A percentile compares a stretch with the other conserved stretches of the same genome.
phyloP scores from a whole-genome alignment of 1,140 invertebrate genomes.

The Nephila pilipes region DNA sequence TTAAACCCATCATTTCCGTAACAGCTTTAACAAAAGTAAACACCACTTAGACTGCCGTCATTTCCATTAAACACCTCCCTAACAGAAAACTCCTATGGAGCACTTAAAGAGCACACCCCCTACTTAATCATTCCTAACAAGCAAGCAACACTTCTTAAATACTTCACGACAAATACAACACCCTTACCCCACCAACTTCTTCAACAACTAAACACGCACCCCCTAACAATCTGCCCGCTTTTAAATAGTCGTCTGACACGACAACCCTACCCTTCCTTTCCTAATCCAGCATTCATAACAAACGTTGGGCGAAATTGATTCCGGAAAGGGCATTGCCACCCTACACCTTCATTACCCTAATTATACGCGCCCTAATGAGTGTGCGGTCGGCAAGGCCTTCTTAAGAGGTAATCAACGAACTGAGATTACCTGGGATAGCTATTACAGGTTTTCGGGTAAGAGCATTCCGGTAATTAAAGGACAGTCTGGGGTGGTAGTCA shows the following conservation, averaged over 20 bases:
- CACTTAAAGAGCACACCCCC: neutral
- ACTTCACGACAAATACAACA: slow-evolving; percentile 35
- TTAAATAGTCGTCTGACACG: slow-evolving; percentile 6
- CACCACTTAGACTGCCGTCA: neutral
- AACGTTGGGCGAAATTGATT: slow-evolving; percentile 25
- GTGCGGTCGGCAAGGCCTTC: slow-evolving; percentile 18
- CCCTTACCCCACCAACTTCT: neutral
- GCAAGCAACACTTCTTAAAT: slow-evolving; percentile 24
- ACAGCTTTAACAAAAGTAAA: neutral
- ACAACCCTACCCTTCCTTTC: neutral
- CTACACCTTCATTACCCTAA: slow-evolving; percentile 46
- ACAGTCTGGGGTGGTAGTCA: slow-evolving; percentile 20
- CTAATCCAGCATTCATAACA: slow-evolving; percentile 54
- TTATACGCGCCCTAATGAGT: slow-evolving; percentile 44
- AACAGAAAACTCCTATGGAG: neutral
- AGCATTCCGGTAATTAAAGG: slow-evolving; percentile 57
- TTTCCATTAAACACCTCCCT: neutral
- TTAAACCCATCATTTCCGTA: neutral
- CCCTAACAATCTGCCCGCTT: slow-evolving; percentile 7
- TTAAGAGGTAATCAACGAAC: slow-evolving; percentile 53
- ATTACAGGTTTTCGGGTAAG: slow-evolving; percentile 44
- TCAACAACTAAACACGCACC: neutral
- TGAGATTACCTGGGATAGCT: slow-evolving; percentile 58
- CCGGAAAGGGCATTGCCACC: neutral
- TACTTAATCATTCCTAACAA: slow-evolving; percentile 26